phyloP scores from a whole-genome alignment of 2,113 vertebrate genomes.

The Narcine bancroftii region DNA sequence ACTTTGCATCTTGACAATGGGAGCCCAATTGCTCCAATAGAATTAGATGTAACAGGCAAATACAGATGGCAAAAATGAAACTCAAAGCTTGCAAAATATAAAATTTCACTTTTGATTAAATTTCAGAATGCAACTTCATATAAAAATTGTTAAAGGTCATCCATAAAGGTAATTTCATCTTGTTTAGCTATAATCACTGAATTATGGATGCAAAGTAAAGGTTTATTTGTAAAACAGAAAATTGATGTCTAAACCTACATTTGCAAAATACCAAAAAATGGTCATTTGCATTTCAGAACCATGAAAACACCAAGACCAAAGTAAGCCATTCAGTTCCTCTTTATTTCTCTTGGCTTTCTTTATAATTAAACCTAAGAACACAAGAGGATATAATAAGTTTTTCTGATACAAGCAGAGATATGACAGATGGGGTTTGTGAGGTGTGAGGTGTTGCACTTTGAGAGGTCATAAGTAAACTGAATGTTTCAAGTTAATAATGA shows the following conservation, averaged over 20 bases:
- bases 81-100: background rate
- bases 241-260: background rate
- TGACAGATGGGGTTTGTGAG: no score
- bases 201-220: background rate
- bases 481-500: no score
- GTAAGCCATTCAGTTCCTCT: background rate
- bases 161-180: background rate
- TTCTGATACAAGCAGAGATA: no score
- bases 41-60: background rate
- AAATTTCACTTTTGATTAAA: background rate
- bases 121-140: slow-evolving; percentile 10
- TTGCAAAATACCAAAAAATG: background rate
- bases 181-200: background rate
- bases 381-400: no score
- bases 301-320: background rate
- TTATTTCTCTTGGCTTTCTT: background rate
- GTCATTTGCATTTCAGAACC: background rate
- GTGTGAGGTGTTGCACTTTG: no score
- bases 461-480: no score
- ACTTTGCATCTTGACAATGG: background rate
- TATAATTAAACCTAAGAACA: background rate
- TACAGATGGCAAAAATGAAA: background rate
- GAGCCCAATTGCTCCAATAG: background rate
- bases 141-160: background rate
- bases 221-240: background rate